Conservation (phyloP, 2,797 vertebrate species). For the Anabas testudineus region DNA sequence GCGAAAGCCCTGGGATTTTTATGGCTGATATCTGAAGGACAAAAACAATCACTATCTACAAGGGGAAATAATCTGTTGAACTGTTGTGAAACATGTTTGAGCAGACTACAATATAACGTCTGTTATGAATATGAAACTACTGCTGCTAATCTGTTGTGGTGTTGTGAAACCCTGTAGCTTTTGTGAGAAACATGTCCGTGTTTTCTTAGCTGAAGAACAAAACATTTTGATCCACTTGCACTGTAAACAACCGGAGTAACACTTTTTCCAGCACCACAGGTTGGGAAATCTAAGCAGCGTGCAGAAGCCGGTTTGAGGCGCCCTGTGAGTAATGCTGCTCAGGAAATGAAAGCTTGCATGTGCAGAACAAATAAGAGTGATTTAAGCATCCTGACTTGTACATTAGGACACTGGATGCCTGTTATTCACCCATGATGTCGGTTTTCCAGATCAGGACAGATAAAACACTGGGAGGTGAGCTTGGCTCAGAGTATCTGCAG, state of each 20-base stretch:
- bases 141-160: slow-evolving; percentile 18
- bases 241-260: slow-evolving; percentile 23
- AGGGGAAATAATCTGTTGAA: background rate
- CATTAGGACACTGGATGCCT: background rate
- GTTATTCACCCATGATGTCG: slow-evolving; percentile 4
- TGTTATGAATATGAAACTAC: slow-evolving; percentile 19
- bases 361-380: slow-evolving; percentile 4
- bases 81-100: slow-evolving; percentile 20
- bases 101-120: background rate
- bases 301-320: background rate
- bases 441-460: background rate
- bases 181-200: slow-evolving; percentile 7
- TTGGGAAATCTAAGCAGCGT: slow-evolving; percentile 37
- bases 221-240: slow-evolving; percentile 41
- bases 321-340: slow-evolving; percentile 32
- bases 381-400: background rate
- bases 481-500: slow-evolving; percentile 31
- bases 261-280: background rate
- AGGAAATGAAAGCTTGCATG: background rate
- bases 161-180: background rate
- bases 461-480: slow-evolving; percentile 14
- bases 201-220: slow-evolving; percentile 33
- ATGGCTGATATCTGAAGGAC: background rate
- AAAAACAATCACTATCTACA: background rate
- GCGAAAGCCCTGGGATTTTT: slow-evolving; percentile 26